phyloP scores from a whole-genome alignment of 2,888 invertebrate species.

The Phortica magna region DNA sequence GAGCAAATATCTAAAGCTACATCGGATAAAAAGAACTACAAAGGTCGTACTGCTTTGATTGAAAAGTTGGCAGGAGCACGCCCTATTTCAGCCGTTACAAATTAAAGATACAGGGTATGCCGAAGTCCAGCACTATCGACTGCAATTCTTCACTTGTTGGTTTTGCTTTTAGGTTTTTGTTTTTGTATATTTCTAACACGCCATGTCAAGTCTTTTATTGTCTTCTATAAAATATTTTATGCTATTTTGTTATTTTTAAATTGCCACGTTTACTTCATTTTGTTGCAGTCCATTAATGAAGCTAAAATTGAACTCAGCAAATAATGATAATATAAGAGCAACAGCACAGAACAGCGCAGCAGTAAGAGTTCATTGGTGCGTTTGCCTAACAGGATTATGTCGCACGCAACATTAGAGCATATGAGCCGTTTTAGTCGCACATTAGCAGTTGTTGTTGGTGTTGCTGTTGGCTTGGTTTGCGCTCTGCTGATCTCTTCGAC shows the following conservation, averaged over 20 bases:
- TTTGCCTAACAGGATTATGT: constrained; percentile 42
- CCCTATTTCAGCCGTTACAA: too few species aligned
- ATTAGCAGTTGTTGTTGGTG: constrained; percentile 7
- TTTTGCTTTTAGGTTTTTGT: background rate
- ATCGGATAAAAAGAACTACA: too few species aligned
- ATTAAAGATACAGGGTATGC: too few species aligned
- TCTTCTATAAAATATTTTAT: background rate
- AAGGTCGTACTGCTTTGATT: too few species aligned
- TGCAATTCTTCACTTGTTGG: too few species aligned
- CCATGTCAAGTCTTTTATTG: background rate
- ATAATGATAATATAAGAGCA: constrained; percentile 7
- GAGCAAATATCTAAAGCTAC: too few species aligned
- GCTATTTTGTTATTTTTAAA: background rate
- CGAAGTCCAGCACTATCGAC: too few species aligned
- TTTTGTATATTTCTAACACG: background rate
- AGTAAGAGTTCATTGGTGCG: constrained; percentile 44
- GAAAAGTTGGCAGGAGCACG: too few species aligned
- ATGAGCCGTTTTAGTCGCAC: constrained; percentile 35
- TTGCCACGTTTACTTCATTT: background rate
- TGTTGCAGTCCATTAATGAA: constrained; percentile 30
- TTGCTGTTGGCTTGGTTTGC: background rate
- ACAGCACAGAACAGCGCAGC: background rate
- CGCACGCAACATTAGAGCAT: constrained; percentile 39
- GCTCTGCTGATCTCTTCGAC: background rate
- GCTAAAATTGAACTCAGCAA: constrained; percentile 8